Percentiles rank a stretch among this genome's conserved stretches.
phyloP scores from a whole-genome alignment of 2,113 vertebrate genomes.

The Glareola pratincola region DNA sequence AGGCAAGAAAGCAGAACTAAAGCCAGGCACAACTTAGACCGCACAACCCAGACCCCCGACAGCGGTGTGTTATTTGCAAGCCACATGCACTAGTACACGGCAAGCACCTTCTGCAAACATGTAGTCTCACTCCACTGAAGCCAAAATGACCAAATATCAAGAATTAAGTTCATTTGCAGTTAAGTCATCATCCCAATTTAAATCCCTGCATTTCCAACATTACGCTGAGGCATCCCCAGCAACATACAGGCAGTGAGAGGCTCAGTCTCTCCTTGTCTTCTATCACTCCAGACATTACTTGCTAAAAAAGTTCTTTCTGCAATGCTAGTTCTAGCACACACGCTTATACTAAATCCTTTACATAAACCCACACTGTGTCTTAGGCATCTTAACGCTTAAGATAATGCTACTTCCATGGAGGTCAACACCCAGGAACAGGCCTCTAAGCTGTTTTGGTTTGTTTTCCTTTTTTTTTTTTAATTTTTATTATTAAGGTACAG shows the following conservation, averaged over 20 bases:
- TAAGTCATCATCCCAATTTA: not conserved
- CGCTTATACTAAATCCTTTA: not conserved
- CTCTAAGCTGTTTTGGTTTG: not conserved
- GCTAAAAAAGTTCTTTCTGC: not conserved
- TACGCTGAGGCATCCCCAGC: accelerated
- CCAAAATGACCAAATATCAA: not conserved
- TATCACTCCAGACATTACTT: not conserved
- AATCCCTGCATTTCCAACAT: accelerated
- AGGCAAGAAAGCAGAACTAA: not conserved
- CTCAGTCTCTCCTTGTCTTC: not conserved
- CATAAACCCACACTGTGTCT: not conserved
- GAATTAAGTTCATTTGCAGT: not conserved
- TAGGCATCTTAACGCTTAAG: not conserved
- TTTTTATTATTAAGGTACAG: not conserved
- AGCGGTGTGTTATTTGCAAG: accelerated
- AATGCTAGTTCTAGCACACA: not conserved
- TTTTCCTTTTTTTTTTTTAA: too few relatives aligned
- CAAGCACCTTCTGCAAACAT: not conserved
- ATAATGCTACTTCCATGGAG: accelerated
- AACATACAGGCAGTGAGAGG: too few relatives aligned
- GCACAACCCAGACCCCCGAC: not conserved
- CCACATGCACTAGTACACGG: not conserved
- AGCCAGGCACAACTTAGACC: not conserved
- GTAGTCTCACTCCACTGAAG: not conserved
- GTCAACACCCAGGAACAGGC: not conserved